phyloP scores from a whole-genome alignment of 2,888 invertebrate species.

The Netelia melanura region DNA sequence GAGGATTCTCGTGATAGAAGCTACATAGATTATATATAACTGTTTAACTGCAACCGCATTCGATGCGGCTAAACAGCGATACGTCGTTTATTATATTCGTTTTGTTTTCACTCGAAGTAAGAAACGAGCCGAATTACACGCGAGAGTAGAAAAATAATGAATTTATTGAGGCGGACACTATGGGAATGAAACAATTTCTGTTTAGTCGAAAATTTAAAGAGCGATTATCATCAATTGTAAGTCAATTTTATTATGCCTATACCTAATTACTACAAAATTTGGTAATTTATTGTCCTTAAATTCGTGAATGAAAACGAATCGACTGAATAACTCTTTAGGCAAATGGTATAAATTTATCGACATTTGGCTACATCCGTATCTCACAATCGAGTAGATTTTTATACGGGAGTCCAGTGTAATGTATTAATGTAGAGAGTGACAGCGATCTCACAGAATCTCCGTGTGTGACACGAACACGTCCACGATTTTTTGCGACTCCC shows the following conservation, averaged over 20 bases:
- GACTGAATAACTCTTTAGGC: too few relatives aligned
- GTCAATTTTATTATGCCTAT: too few relatives aligned
- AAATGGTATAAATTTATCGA: too few relatives aligned
- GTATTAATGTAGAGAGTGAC: slow-evolving; percentile 1
- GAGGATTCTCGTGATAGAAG: slow-evolving; percentile 27
- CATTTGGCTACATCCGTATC: not conserved
- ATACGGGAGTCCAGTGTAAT: not conserved
- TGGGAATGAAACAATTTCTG: too few relatives aligned
- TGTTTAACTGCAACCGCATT: not conserved
- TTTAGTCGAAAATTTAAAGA: too few relatives aligned
- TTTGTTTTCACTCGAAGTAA: not conserved
- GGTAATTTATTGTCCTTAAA: too few relatives aligned
- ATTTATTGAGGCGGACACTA: too few relatives aligned
- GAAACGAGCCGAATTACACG: not conserved
- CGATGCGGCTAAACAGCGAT: not conserved
- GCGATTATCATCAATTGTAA: too few relatives aligned
- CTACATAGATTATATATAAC: not conserved
- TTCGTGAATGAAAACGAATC: too few relatives aligned
- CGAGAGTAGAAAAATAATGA: too few relatives aligned
- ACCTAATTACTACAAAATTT: too few relatives aligned
- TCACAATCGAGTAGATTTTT: not conserved
- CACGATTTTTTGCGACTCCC: slow-evolving; percentile 44
- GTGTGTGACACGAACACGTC: slow-evolving; percentile 36
- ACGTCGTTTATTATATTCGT: not conserved
- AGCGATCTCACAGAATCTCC: slow-evolving; percentile 21